phyloP scores from a whole-genome alignment of 2,797 vertebrate species.

The Macroramphosus scolopax region DNA sequence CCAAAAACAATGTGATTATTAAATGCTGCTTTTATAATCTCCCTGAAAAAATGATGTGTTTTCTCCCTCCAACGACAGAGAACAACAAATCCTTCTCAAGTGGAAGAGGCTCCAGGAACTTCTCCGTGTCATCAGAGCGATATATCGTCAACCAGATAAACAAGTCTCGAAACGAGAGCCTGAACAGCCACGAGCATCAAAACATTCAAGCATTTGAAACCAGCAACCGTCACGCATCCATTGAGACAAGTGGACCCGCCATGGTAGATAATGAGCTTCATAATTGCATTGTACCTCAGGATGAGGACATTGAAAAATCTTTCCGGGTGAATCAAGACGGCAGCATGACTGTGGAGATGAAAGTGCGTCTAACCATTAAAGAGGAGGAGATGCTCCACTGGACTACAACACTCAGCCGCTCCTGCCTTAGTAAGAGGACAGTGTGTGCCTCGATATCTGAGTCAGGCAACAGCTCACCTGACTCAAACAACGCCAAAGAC shows the following conservation, averaged over 20 bases:
- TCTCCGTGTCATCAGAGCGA: conserved; percentile 85
- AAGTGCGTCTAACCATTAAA: conserved; percentile 91
- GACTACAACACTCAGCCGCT: conserved; percentile 89
- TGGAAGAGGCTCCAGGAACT: conserved; percentile 80
- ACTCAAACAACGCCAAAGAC: conserved; percentile 67
- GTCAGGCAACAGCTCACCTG: conserved; percentile 65
- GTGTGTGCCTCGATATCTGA: conserved; percentile 51
- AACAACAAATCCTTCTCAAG: conserved; percentile 69
- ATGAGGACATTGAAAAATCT: conserved; percentile 95
- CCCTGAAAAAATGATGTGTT: too few species aligned
- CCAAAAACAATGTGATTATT: too few species aligned
- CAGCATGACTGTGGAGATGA: conserved; percentile 97
- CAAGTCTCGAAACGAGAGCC: conserved; percentile 74
- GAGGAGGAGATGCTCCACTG: conserved; percentile 93
- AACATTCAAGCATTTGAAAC: conserved; percentile 55
- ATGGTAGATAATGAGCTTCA: conserved; percentile 51
- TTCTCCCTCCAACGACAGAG: conserved; percentile 50
- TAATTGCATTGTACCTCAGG: conserved; percentile 71
- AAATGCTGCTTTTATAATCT: too few species aligned
- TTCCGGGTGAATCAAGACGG: conserved; percentile 94
- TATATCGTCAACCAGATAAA: conserved; percentile 79
- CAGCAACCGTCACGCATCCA: conserved; percentile 57
- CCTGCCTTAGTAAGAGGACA: conserved; percentile 71
- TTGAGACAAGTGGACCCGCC: conserved; percentile 54
- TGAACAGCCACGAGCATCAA: conserved; percentile 57